A percentile compares a stretch with the other conserved stretches of the same genome.
Evolutionary conservation across 2,888 invertebrate genomes (phyloP).

Genomic region (Sinotaia quadrata): DNA sequence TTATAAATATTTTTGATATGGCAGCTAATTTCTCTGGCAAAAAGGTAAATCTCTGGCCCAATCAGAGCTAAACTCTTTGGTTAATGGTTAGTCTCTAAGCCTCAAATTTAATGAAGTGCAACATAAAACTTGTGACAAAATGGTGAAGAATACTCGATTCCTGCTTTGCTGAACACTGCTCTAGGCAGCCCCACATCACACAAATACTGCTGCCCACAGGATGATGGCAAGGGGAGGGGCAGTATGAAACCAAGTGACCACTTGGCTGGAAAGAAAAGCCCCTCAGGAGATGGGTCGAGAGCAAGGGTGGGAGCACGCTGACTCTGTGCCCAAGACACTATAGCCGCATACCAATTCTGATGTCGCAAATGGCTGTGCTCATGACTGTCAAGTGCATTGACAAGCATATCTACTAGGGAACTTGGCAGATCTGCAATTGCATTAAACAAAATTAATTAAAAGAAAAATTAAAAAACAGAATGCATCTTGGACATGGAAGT

Average conservation of each 20-base stretch:
- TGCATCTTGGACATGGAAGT: no score
- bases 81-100: no score
- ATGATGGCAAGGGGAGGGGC: slow-evolving; percentile 74
- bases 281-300: slow-evolving; percentile 83
- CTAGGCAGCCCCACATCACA: slow-evolving; percentile 88
- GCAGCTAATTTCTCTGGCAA: no score
- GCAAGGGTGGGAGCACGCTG: slow-evolving; percentile 80
- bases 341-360: slow-evolving; percentile 73
- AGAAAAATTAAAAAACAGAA: no score
- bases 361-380: slow-evolving; percentile 45
- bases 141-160: slow-evolving; percentile 86
- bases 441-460: no score
- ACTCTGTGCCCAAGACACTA: slow-evolving; percentile 80
- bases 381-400: slow-evolving; percentile 69
- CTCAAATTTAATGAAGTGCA: slow-evolving; percentile 75
- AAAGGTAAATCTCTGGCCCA: no score
- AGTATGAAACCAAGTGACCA: slow-evolving; percentile 82
- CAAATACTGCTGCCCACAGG: slow-evolving; percentile 80
- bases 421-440: slow-evolving; percentile 58
- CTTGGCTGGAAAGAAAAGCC: slow-evolving; percentile 75
- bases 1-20: no score
- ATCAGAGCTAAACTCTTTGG: no score
- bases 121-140: slow-evolving; percentile 88
- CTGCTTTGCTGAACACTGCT: slow-evolving; percentile 82
- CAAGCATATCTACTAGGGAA: slow-evolving; percentile 66